A percentile compares a stretch with the other conserved stretches of the same genome.
Evolutionary conservation across 2,888 invertebrate genomes (phyloP).

Genomic region (Drosophila anomelani): DNA sequence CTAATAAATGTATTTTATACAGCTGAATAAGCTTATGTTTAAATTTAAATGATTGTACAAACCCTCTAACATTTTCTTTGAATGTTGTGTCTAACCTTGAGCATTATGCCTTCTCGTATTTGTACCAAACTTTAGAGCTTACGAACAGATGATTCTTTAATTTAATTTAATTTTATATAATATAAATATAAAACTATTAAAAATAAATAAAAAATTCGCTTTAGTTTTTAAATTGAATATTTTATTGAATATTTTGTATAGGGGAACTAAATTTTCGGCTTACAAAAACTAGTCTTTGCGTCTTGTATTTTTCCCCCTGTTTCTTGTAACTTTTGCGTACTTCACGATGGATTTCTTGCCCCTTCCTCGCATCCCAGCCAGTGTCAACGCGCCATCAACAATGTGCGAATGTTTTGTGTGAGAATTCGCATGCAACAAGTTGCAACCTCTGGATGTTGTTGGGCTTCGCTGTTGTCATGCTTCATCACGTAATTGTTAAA

Average conservation of each 20-base stretch:
- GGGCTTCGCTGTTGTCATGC: conserved; percentile 46
- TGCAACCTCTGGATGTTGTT: conserved; percentile 10
- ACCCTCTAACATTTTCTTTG: background rate
- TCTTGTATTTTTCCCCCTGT: conserved; percentile 3
- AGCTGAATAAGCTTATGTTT: too few species aligned
- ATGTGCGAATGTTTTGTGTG: conserved; percentile 70
- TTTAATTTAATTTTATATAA: too few species aligned
- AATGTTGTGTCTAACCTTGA: background rate
- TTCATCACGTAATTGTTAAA: conserved; percentile 61
- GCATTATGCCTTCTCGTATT: background rate
- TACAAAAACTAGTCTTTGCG: background rate
- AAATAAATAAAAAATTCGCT: too few species aligned
- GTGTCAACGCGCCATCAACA: conserved; percentile 73
- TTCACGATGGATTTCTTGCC: conserved; percentile 24
- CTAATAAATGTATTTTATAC: background rate
- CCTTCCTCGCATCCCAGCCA: conserved; percentile 19
- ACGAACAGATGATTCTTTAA: too few species aligned
- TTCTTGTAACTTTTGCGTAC: conserved; percentile 29
- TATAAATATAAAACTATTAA: too few species aligned
- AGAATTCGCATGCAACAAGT: conserved; percentile 63
- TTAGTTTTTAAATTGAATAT: too few species aligned
- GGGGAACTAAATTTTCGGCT: background rate
- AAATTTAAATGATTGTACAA: background rate
- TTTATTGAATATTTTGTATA: too few species aligned
- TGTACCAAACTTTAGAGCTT: too few species aligned